Evolutionary conservation across 2,113 vertebrate species (phyloP).

Genomic region (Myxocyprinus asiaticus): DNA sequence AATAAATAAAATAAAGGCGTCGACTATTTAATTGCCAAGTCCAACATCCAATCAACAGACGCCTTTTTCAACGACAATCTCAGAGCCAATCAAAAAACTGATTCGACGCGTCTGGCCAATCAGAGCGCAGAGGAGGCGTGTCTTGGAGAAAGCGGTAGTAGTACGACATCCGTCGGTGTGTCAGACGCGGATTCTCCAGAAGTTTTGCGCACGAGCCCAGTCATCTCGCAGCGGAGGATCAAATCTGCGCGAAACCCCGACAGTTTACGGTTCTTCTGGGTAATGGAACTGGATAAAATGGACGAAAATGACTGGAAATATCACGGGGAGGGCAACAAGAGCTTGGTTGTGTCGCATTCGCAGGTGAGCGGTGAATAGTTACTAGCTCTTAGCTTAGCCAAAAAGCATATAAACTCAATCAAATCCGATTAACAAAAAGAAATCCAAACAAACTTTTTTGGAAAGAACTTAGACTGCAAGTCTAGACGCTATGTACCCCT

Average conservation of each 20-base stretch:
- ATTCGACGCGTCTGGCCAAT: slow-evolving; percentile 18
- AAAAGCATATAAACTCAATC: slow-evolving; percentile 8
- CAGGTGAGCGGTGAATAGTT: slow-evolving; percentile 77
- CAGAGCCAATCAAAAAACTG: slow-evolving; percentile 29
- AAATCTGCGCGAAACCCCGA: slow-evolving; percentile 4
- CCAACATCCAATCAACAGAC: neutral
- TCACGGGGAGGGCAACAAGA: slow-evolving; percentile 96
- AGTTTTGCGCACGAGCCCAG: slow-evolving; percentile 32
- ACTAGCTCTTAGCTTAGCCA: slow-evolving; percentile 37
- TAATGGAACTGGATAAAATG: slow-evolving; percentile 93
- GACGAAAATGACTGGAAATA: slow-evolving; percentile 96
- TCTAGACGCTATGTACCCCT: neutral
- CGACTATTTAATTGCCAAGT: slow-evolving; percentile 7
- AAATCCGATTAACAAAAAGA: neutral
- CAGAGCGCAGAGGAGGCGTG: slow-evolving; percentile 32
- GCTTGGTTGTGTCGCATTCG: slow-evolving; percentile 90
- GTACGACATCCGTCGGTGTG: slow-evolving; percentile 30
- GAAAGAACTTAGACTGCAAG: neutral
- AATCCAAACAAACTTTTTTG: neutral
- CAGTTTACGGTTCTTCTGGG: slow-evolving; percentile 50
- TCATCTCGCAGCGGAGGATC: slow-evolving; percentile 9
- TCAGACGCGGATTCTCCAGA: neutral
- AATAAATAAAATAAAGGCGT: neutral
- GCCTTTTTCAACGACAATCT: neutral
- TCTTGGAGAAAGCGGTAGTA: slow-evolving; percentile 33